These are phyloP conservation scores for Chrysodeixis includens DNA, from an alignment of 2,888 invertebrate species.

Conservation along the genomic window DNA sequence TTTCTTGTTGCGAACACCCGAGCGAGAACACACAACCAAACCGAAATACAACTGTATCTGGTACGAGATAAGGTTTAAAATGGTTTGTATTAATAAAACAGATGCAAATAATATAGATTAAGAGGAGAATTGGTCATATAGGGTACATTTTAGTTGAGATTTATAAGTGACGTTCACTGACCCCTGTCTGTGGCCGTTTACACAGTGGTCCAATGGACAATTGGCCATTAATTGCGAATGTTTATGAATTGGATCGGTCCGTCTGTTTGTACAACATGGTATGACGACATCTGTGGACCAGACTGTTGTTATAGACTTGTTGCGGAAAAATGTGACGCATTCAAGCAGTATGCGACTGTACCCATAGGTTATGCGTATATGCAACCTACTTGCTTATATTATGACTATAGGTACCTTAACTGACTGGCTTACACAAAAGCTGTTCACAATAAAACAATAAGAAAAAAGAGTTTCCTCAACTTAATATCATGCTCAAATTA, in stretches of 20 bases:
- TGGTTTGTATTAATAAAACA: slow-evolving; percentile 33
- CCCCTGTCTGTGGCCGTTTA: slow-evolving; percentile 64
- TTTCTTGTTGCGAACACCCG: slow-evolving; percentile 75
- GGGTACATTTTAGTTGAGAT: slow-evolving; percentile 82
- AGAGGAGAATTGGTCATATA: slow-evolving; percentile 80
- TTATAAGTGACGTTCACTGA: slow-evolving; percentile 78
- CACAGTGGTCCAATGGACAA: slow-evolving; percentile 67
- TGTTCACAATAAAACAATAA: too few relatives aligned
- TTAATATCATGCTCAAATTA: too few relatives aligned
- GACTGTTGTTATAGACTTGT: slow-evolving; percentile 1
- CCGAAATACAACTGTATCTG: slow-evolving; percentile 66
- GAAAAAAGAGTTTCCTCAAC: too few relatives aligned
- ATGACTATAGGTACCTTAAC: background rate
- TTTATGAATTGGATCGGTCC: slow-evolving; percentile 78
- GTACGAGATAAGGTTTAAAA: slow-evolving; percentile 66
- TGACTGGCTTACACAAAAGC: too few relatives aligned
- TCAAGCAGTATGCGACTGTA: too few relatives aligned
- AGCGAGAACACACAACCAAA: slow-evolving; percentile 69
- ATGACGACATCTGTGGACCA: slow-evolving; percentile 51
- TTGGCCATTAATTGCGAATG: slow-evolving; percentile 82
- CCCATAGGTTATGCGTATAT: background rate
- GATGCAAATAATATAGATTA: slow-evolving; percentile 71
- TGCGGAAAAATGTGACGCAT: background rate
- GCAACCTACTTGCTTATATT: background rate
- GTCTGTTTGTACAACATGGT: slow-evolving; percentile 73